Conservation (phyloP, 2,113 vertebrate species). For the Thamnaconus septentrionalis region DNA sequence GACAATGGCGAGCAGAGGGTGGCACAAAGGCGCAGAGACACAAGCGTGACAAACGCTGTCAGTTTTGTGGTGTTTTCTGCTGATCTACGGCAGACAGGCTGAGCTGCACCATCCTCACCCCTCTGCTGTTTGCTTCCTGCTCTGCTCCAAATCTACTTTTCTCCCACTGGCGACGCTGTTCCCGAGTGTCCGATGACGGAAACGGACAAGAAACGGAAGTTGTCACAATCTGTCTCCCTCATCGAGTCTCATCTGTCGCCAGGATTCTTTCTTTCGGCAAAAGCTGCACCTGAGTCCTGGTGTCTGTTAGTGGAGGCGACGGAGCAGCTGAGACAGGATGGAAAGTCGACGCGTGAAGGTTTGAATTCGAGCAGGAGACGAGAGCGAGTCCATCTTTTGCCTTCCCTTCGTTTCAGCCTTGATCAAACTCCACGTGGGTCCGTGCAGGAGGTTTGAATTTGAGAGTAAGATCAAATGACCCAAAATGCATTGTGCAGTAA, state of each 20-base stretch:
- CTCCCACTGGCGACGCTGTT: slow-evolving; percentile 32
- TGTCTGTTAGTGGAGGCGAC: too few species aligned
- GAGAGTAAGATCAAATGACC: slow-evolving; percentile 3
- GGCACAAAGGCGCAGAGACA: slow-evolving; percentile 1
- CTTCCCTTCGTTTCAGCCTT: neutral
- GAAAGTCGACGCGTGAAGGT: too few species aligned
- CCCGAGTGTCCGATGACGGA: slow-evolving; percentile 31
- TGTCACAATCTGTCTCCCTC: slow-evolving; percentile 24
- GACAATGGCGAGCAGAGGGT: slow-evolving; percentile 22
- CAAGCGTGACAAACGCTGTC: slow-evolving; percentile 8
- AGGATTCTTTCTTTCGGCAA: too few species aligned
- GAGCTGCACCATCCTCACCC: slow-evolving; percentile 12
- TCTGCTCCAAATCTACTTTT: slow-evolving; percentile 42
- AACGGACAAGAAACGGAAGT: slow-evolving; percentile 51
- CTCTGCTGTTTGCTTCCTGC: slow-evolving; percentile 35
- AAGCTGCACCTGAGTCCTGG: too few species aligned
- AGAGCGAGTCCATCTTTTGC: slow-evolving; percentile 1
- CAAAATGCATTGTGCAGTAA: slow-evolving; percentile 27
- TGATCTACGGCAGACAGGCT: slow-evolving; percentile 48
- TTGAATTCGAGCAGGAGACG: slow-evolving; percentile 1
- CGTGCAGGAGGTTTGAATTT: slow-evolving; percentile 28
- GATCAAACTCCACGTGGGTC: neutral
- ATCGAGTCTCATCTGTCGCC: too few species aligned
- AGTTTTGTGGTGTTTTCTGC: slow-evolving; percentile 1
- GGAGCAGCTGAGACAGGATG: too few species aligned